Conservation (phyloP, 1,140 invertebrate species). For the Stegodyphus mimosarum region DNA sequence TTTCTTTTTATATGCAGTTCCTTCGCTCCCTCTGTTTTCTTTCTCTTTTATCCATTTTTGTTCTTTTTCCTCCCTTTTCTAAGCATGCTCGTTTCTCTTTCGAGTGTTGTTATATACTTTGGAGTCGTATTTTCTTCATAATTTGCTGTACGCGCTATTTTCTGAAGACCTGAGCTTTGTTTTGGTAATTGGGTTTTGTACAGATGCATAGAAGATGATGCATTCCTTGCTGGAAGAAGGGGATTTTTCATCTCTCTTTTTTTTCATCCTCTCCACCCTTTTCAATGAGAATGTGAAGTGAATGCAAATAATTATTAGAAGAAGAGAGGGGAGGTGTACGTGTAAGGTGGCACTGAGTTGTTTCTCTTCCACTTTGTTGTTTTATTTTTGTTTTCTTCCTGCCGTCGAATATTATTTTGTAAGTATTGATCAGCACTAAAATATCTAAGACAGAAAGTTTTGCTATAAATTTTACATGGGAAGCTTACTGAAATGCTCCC, state of each 20-base stretch:
- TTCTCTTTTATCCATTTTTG: background rate
- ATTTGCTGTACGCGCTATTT: conserved; percentile 22
- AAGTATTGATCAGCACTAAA: no score
- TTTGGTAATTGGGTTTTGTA: conserved; percentile 52
- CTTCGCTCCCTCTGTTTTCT: background rate
- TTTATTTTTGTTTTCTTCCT: no score
- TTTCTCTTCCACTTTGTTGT: no score
- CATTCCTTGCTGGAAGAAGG: background rate
- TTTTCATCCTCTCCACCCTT: conserved; percentile 22
- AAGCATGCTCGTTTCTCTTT: background rate
- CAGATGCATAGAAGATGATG: background rate
- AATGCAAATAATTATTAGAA: conserved; percentile 44
- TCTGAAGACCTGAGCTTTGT: conserved; percentile 32
- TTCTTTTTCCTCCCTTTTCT: background rate
- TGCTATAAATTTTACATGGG: no score
- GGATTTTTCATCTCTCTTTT: background rate
- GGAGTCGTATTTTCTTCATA: conserved; percentile 44
- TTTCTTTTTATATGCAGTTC: conserved; percentile 17
- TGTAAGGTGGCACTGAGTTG: no score
- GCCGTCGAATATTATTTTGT: no score
- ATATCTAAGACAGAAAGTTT: no score
- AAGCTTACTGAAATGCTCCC: no score
- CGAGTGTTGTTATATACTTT: background rate
- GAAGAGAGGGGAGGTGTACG: no score
- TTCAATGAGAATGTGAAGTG: background rate